Conservation (phyloP, 2,113 vertebrate genomes). For the Trematocara nigrifrons region DNA sequence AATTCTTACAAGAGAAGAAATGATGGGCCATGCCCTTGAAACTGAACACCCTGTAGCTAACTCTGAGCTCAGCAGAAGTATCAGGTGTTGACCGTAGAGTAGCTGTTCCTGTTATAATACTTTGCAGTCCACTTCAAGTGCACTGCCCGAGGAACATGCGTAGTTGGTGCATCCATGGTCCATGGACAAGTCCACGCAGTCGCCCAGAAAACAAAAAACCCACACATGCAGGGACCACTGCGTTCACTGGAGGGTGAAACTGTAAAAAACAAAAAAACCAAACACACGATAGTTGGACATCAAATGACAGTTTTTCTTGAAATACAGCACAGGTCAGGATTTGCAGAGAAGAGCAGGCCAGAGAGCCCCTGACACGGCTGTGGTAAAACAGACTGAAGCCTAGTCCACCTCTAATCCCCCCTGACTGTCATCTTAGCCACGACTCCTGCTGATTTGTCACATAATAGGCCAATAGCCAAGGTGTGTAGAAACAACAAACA, state of each 20-base stretch:
- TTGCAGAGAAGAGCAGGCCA: not conserved
- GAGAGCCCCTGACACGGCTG: not conserved
- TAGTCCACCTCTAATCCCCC: not conserved
- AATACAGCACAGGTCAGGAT: not conserved
- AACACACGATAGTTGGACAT: not conserved
- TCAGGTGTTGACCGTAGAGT: not conserved
- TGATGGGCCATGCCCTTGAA: not conserved
- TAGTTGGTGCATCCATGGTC: not conserved
- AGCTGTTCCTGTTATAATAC: not conserved
- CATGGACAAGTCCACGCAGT: not conserved
- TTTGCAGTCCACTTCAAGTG: not conserved
- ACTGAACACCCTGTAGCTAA: not conserved
- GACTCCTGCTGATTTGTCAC: not conserved
- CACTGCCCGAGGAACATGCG: not conserved
- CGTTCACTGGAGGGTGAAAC: not conserved
- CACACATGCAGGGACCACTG: not conserved
- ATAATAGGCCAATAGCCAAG: not conserved
- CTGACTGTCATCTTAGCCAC: conserved; percentile 7
- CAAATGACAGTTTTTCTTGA: not conserved
- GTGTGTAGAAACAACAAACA: not conserved
- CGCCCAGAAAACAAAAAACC: not conserved
- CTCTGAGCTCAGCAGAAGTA: not conserved
- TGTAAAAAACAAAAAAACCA: not conserved
- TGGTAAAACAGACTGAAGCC: not conserved
- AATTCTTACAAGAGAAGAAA: not conserved